These are phyloP conservation scores for Chionodraco myersi DNA, from an alignment of 2,113 vertebrate species.

Conservation along the genomic window DNA sequence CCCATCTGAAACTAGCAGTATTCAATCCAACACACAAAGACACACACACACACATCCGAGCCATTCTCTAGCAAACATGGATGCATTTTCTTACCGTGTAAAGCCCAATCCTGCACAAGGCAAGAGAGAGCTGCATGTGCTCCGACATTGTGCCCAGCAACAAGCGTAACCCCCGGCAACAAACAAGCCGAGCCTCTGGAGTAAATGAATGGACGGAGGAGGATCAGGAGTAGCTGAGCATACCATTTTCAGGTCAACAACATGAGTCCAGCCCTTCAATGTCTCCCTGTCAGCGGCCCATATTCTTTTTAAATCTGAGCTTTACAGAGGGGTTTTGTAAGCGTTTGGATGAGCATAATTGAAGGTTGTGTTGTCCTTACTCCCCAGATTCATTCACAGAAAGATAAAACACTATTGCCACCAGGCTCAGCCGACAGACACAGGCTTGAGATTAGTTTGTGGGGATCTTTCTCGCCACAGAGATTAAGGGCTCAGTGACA, in stretches of 20 bases:
- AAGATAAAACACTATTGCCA: conserved; percentile 53
- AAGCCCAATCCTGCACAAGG: conserved; percentile 93
- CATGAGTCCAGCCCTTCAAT: conserved; percentile 54
- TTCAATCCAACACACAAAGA: conserved; percentile 4
- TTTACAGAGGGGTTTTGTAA: conserved; percentile 10
- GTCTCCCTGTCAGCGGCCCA: conserved; percentile 34
- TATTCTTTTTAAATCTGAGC: conserved; percentile 9
- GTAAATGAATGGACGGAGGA: conserved; percentile 74
- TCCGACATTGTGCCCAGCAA: conserved; percentile 89
- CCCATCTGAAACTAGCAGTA: conserved; percentile 1
- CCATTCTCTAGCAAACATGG: neutral
- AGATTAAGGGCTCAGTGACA: conserved; percentile 79
- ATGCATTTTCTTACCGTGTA: conserved; percentile 88
- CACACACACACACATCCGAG: neutral
- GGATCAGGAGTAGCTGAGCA: conserved; percentile 64
- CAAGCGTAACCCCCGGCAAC: conserved; percentile 84
- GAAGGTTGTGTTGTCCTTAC: conserved; percentile 31
- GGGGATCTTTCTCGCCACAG: conserved; percentile 65
- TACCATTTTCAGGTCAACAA: conserved; percentile 63
- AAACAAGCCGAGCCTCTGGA: conserved; percentile 78
- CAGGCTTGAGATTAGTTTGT: conserved; percentile 63
- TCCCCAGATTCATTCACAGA: conserved; percentile 54
- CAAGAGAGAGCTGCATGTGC: conserved; percentile 91
- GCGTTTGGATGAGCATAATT: conserved; percentile 13
- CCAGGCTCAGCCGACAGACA: conserved; percentile 62